These are phyloP conservation scores for Tachycineta bicolor DNA, from an alignment of 2,113 vertebrate species.

Conservation along the genomic window DNA sequence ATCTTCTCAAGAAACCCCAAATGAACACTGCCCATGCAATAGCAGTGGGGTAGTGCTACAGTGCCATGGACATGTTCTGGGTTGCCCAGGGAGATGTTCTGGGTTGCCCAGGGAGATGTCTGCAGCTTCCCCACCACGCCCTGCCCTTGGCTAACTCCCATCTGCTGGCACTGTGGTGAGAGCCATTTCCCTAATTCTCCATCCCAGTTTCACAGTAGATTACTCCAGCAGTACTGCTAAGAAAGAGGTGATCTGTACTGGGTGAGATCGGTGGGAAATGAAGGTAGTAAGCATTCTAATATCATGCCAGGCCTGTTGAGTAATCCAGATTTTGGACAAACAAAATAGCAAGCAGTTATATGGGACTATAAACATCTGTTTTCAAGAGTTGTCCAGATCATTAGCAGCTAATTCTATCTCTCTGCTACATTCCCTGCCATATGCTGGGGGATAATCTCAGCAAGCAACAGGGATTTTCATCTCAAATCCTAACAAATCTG, in stretches of 20 bases:
- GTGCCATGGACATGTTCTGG: neutral
- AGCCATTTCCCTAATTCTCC: neutral
- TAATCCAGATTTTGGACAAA: neutral
- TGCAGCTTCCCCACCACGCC: neutral
- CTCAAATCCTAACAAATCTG: constrained; percentile 62
- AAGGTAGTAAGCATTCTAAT: neutral
- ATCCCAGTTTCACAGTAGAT: neutral
- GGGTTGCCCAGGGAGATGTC: neutral
- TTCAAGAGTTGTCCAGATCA: constrained; percentile 29
- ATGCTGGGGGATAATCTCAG: constrained; percentile 46
- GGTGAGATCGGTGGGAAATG: neutral
- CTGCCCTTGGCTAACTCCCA: accelerated
- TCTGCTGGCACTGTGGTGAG: accelerated
- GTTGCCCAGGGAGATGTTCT: neutral
- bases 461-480: constrained; percentile 49
- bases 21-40: accelerated
- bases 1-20: neutral
- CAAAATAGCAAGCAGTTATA: neutral
- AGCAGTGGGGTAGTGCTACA: neutral
- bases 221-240: neutral
- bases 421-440: constrained; percentile 35
- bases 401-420: constrained; percentile 47
- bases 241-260: neutral
- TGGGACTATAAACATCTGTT: constrained; percentile 7
- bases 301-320: neutral